phyloP scores from a whole-genome alignment of 2,113 vertebrate species.

The Brevimyrus niger region DNA sequence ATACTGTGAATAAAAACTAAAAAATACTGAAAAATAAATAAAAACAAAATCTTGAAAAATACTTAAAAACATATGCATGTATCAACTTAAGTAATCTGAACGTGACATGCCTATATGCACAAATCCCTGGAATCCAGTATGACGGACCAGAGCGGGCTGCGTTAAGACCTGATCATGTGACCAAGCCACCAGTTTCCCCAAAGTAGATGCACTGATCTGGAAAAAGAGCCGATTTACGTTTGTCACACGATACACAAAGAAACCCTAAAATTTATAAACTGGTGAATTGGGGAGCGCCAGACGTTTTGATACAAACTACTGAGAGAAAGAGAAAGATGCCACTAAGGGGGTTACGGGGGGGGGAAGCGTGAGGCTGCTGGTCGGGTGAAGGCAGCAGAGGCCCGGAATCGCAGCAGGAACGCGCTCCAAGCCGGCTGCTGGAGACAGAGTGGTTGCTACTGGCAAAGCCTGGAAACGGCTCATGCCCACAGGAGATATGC shows the following conservation, averaged over 20 bases:
- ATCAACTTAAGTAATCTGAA: slow-evolving; percentile 65
- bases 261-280: slow-evolving; percentile 36
- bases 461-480: slow-evolving; percentile 78
- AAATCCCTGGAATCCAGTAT: slow-evolving; percentile 25
- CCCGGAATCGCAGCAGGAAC: slow-evolving; percentile 76
- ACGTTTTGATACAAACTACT: slow-evolving; percentile 61
- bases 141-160: not conserved
- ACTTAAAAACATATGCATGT: slow-evolving; percentile 66
- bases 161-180: slow-evolving; percentile 17
- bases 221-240: slow-evolving; percentile 57
- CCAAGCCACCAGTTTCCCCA: slow-evolving; percentile 37
- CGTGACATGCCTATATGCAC: slow-evolving; percentile 41
- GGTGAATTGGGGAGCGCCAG: slow-evolving; percentile 76
- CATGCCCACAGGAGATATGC: slow-evolving; percentile 81
- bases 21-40: slow-evolving; percentile 60
- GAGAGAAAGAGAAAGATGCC: slow-evolving; percentile 77
- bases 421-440: slow-evolving; percentile 78
- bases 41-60: slow-evolving; percentile 71
- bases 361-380: slow-evolving; percentile 74
- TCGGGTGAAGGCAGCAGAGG: slow-evolving; percentile 74
- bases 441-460: slow-evolving; percentile 77
- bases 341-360: slow-evolving; percentile 78
- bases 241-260: slow-evolving; percentile 66
- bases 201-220: slow-evolving; percentile 39
- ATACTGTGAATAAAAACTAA: slow-evolving; percentile 67